Evolutionary conservation across 2,888 invertebrate species (phyloP).

Genomic region (Ochlodes sylvanus): DNA sequence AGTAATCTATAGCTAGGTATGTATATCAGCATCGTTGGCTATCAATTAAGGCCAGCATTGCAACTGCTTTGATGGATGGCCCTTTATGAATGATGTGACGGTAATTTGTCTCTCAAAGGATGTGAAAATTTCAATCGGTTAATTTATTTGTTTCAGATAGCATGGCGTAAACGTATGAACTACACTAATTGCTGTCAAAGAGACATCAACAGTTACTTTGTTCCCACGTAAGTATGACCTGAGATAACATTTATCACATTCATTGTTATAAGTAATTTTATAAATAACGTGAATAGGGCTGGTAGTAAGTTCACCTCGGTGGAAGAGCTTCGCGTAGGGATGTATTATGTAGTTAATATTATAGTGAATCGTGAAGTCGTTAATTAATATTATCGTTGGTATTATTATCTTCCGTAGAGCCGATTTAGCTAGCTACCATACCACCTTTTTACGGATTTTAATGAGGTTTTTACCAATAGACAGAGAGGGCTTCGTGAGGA

Average conservation of each 20-base stretch:
- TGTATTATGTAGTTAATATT: no score
- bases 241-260: not conserved
- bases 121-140: slow-evolving; percentile 41
- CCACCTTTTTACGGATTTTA: no score
- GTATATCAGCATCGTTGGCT: slow-evolving; percentile 33
- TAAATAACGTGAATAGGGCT: not conserved
- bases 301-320: no score
- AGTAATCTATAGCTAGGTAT: not conserved
- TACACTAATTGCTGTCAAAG: slow-evolving; percentile 49
- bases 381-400: no score
- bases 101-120: slow-evolving; percentile 40
- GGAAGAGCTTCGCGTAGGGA: no score
- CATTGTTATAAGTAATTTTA: not conserved
- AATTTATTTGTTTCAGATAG: slow-evolving; percentile 64
- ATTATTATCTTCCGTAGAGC: no score
- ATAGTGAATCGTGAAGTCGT: no score
- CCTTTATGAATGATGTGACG: slow-evolving; percentile 42
- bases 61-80: slow-evolving; percentile 49
- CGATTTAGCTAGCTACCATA: no score
- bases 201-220: slow-evolving; percentile 37
- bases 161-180: slow-evolving; percentile 57
- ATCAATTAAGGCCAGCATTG: slow-evolving; percentile 51
- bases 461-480: no score
- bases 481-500: no score
- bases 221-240: slow-evolving; percentile 41